Evolutionary conservation across 2,888 invertebrate genomes (phyloP).

Genomic region (Bruchidius siliquastri): DNA sequence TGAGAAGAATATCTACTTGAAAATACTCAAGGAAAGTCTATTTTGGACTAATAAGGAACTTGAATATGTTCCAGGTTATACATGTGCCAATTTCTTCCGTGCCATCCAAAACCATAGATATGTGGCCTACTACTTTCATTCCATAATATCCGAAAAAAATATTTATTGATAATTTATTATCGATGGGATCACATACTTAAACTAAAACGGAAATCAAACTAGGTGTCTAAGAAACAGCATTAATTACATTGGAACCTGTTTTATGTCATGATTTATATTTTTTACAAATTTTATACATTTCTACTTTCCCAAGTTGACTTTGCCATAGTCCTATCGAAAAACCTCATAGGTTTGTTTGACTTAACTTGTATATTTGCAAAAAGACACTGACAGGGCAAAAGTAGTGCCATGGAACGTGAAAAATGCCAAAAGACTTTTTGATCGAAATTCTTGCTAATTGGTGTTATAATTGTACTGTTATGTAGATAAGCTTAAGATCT

Average conservation of each 20-base stretch:
- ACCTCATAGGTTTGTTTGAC: constrained; percentile 13
- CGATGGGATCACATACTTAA: no score
- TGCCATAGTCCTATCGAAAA: constrained; percentile 3
- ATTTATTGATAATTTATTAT: no score
- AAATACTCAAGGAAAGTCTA: no score
- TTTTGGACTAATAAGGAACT: no score
- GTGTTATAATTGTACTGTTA: constrained; percentile 50
- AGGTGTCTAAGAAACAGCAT: no score
- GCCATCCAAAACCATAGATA: constrained; percentile 3
- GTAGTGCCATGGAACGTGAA: constrained; percentile 39
- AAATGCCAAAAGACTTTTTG: constrained; percentile 39
- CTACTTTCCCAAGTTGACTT: neutral
- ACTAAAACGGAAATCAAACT: no score
- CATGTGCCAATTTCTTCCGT: constrained; percentile 1
- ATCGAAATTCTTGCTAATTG: constrained; percentile 33
- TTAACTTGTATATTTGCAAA: neutral
- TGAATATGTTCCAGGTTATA: constrained; percentile 1
- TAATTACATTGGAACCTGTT: no score
- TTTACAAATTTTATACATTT: no score
- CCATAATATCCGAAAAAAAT: no score
- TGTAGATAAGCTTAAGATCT: constrained; percentile 46
- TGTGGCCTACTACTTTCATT: no score
- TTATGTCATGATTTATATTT: no score
- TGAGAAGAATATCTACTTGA: no score
- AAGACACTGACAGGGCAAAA: neutral